Evolutionary conservation across 2,113 vertebrate genomes (phyloP), one percentile per base, ranked within the genome.

Genomic region (Pteropus alecto): DNA sequence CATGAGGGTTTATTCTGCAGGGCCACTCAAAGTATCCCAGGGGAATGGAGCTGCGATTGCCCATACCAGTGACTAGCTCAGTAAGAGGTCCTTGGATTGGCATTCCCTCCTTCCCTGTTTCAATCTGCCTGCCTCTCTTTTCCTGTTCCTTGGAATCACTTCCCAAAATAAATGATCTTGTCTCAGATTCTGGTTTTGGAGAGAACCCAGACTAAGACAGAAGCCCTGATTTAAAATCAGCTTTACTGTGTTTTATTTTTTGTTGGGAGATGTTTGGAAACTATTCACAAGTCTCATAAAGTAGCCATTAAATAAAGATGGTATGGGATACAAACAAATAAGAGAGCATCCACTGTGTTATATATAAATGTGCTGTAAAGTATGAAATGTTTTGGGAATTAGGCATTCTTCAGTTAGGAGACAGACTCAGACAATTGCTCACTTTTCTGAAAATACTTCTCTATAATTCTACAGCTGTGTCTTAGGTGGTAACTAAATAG

Each of bases 391-490:
- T 78, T 76, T 63, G 78, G 51, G 93, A 93, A 89, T 89, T 70
- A 93, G 58, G 60, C 67, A 54, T 81, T 65, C 46, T 81, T 89
- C 58, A 67, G 76, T 82, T 22, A 54, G 77, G 22, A 94, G 91
- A 60, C 51, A 82, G 85, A 73, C 71, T 94, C 82, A 97, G 86
- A 93, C 89, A 97, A 89, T 86, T 88, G 83, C 65, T 93, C 74
- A 63, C 92, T 94, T 96, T 89, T 87, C 18, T 83, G 74, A 90
- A 93, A 95, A 78, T 51, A 33, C 13, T 56, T 79, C 74, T 94
- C n/a, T 14, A 6, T 94, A 89, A 91, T 92, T 93, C 78, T 92
- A 88, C 92, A 98, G 96, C 97, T 98, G 96, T 94, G 81, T 90
- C 77, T 86, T 94, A 68, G 63, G 91, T 41, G n/a, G 86, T 96